Conservation (phyloP, 2,888 invertebrate genomes). For the Parasteatoda lunata region DNA sequence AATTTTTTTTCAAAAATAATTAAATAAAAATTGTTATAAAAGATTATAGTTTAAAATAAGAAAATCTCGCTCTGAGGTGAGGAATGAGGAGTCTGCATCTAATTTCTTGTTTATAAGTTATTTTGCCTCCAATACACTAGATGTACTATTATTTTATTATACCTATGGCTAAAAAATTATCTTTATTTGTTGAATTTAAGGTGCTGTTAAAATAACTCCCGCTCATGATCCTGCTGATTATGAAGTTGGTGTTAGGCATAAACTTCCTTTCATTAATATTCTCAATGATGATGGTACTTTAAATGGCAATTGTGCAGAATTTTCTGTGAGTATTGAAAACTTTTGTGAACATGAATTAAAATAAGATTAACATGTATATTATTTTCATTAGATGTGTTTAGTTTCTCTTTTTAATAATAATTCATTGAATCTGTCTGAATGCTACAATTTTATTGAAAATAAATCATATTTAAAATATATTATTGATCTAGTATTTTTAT, state of each 20-base stretch:
- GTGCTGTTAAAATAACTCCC: conserved; percentile 98
- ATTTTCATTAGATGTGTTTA: too few relatives aligned
- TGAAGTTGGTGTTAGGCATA: conserved; percentile 92
- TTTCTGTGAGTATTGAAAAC: conserved; percentile 78
- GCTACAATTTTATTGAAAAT: not conserved
- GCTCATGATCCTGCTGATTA: conserved; percentile 98
- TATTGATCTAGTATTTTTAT: too few relatives aligned
- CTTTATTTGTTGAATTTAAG: conserved; percentile 74
- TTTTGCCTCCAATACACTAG: too few relatives aligned
- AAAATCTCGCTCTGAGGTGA: too few relatives aligned
- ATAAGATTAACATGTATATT: not conserved
- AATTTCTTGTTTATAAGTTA: too few relatives aligned
- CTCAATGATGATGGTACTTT: conserved; percentile 93
- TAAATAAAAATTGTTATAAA: too few relatives aligned
- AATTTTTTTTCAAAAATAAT: too few relatives aligned
- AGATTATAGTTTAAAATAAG: too few relatives aligned
- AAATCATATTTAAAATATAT: not conserved
- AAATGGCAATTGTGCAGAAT: conserved; percentile 85
- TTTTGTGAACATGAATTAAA: not conserved
- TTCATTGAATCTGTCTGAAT: too few relatives aligned
- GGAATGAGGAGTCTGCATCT: too few relatives aligned
- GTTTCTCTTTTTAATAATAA: too few relatives aligned
- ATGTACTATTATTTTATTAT: too few relatives aligned
- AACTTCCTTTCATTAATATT: conserved; percentile 89
- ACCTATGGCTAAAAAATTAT: not conserved